Conservation (phyloP, 2,888 invertebrate species). For the Scotopteryx bipunctaria region DNA sequence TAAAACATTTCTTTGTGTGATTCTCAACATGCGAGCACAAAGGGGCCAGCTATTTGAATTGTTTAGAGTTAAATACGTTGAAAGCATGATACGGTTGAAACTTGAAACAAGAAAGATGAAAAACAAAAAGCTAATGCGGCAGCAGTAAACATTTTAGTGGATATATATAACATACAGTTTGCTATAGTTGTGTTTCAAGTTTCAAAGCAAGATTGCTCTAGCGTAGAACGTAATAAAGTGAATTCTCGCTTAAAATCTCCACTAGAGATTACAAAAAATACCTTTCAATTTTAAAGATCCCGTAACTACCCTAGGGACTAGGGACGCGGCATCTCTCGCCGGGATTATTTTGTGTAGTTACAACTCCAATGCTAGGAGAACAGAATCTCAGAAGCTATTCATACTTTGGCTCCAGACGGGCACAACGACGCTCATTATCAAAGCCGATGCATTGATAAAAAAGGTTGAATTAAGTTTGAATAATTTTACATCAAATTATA, state of each 20-base stretch:
- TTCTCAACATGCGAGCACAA: slow-evolving; percentile 38
- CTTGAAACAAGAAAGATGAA: slow-evolving; percentile 9
- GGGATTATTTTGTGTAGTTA: slow-evolving; percentile 77
- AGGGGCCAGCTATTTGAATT: slow-evolving; percentile 34
- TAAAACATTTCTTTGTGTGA: slow-evolving; percentile 57
- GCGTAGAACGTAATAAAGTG: slow-evolving; percentile 14
- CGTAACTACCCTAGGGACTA: slow-evolving; percentile 56
- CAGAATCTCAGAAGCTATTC: slow-evolving; percentile 63
- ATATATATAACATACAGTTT: slow-evolving; percentile 11
- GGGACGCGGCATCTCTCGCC: slow-evolving; percentile 55
- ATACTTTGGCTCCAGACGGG: slow-evolving; percentile 19
- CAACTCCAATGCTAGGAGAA: slow-evolving; percentile 73
- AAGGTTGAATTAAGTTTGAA: slow-evolving; percentile 5
- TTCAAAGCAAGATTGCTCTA: slow-evolving; percentile 15
- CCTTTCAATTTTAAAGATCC: slow-evolving; percentile 43
- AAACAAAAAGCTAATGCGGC: slow-evolving; percentile 4
- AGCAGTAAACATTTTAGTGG: slow-evolving; percentile 4
- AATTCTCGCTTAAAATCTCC: slow-evolving; percentile 6
- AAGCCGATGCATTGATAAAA: slow-evolving; percentile 8
- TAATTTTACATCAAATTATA: slow-evolving; percentile 8
- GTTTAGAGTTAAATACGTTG: slow-evolving; percentile 19
- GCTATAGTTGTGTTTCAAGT: slow-evolving; percentile 12
- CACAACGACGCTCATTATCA: slow-evolving; percentile 4
- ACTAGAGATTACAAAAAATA: slow-evolving; percentile 42
- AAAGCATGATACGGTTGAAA: slow-evolving; percentile 22